Evolutionary conservation across 2,888 invertebrate species (phyloP), one percentile per base, ranked within the genome.

Genomic region (Malachius bipustulatus): DNA sequence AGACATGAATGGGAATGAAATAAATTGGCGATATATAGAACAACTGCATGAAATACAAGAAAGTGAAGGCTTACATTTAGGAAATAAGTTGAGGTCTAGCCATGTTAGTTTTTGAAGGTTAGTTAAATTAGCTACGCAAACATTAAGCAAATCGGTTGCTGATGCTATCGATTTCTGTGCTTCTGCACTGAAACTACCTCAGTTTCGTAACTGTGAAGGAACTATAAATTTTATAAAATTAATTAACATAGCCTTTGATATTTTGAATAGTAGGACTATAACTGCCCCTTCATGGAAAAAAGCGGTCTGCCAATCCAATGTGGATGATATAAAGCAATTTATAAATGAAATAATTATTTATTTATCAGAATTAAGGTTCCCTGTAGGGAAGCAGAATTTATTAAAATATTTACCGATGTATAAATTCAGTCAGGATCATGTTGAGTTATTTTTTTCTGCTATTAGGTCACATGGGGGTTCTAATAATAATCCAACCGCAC

Each of bases 401-500:
- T 19, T 38, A 30, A 15, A 32, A 6, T 45, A 43, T 33, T 14
- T 45, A 15, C 40, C 43, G 14, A 12, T 36, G 6, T 45, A 45
- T 36, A 46, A 46, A 39, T n/a, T 37, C 10, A 34, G 34, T 16
- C 44, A 45, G 34, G 40, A 45, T 14, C 43, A 43, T 19, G 15
- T 44, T 4, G 42, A 44, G 14, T n/a, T 42, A 6, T 44, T 42
- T 38, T 44, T 43, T 28, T 30, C 30, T 19, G 35, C 36, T 10
- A 39, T 46, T 6, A 15, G 43, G n/a, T 34, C 37, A 4, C 34
- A 32, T 35, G 46, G 46, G 2, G 46, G 44, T 4, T 43, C 37
- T 32, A 46, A 46, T 34, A 46, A 45, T 26, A 46, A 46, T n/a
- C 46, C 46, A 2, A 46, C 44, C 4, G 32, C 32, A 11, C 16